Conservation (phyloP, 2,797 vertebrate genomes). For the Phrynocephalus vlangalii region DNA sequence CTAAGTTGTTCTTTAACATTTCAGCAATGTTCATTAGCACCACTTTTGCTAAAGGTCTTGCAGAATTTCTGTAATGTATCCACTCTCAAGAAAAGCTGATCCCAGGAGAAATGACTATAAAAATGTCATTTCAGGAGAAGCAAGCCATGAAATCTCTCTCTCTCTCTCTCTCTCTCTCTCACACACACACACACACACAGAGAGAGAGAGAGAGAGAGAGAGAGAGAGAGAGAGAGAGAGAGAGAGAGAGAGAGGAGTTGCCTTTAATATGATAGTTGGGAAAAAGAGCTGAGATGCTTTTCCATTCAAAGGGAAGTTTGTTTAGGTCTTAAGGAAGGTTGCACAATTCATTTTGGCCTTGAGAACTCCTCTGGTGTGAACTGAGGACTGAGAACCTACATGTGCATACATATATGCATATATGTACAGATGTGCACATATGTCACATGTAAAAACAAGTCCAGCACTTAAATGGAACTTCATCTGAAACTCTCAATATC, state of each 20-base stretch:
- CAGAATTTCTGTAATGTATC: conserved; percentile 2
- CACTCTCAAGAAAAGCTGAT: conserved; percentile 17
- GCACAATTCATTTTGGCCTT: background rate
- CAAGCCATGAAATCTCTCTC: background rate
- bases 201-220: too few species aligned
- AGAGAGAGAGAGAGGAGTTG: background rate
- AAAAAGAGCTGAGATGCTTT: background rate
- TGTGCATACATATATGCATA: background rate
- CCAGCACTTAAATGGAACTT: too few species aligned
- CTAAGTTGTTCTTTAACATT: background rate
- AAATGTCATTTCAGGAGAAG: conserved; percentile 22
- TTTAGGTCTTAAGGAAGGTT: background rate
- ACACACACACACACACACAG: too few species aligned
- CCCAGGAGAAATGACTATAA: conserved; percentile 20
- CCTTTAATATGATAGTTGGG: conserved; percentile 8
- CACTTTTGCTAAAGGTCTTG: conserved; percentile 17
- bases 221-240: too few species aligned
- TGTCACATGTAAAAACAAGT: too few species aligned
- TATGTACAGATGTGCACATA: background rate
- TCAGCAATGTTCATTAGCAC: conserved; percentile 15
- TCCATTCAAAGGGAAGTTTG: background rate
- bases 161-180: too few species aligned
- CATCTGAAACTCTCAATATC: too few species aligned
- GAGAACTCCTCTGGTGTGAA: background rate
- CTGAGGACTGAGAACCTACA: background rate